Conservation (phyloP, 64 coral and sea anemone genomes). For the Stylophora pistillata region DNA sequence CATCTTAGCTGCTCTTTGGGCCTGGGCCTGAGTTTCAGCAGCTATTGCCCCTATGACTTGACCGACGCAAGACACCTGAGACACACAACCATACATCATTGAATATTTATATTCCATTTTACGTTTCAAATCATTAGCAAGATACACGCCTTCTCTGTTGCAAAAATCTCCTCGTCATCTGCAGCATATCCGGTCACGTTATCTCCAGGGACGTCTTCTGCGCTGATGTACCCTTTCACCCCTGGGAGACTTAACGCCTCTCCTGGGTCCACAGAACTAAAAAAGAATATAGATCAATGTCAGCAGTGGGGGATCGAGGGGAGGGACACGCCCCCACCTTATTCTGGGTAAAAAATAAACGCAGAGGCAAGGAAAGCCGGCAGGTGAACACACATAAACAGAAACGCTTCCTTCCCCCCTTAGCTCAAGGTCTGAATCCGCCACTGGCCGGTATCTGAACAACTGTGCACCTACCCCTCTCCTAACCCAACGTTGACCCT, state of each 20-base stretch:
- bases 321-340: neutral
- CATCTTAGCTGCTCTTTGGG: conserved; percentile 44
- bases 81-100: neutral
- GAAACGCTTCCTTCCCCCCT: neutral
- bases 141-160: conserved; percentile 48
- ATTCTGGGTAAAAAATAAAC: too few relatives aligned
- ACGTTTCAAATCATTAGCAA: neutral
- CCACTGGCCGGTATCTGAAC: neutral
- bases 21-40: conserved; percentile 37
- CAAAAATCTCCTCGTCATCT: conserved; percentile 47
- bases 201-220: conserved; percentile 44
- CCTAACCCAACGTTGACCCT: neutral
- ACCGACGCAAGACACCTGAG: conserved; percentile 41
- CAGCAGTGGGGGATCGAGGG: neutral
- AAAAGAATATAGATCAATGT: neutral
- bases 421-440: too few relatives aligned
- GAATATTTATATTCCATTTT: neutral
- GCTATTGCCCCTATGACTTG: conserved; percentile 49
- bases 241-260: conserved; percentile 24
- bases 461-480: neutral
- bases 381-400: neutral
- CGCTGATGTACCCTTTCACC: conserved; percentile 23
- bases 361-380: too few relatives aligned
- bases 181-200: neutral
- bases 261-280: conserved; percentile 38